phyloP scores from a whole-genome alignment of 2,797 vertebrate genomes.

The Meriones psammophilus region DNA sequence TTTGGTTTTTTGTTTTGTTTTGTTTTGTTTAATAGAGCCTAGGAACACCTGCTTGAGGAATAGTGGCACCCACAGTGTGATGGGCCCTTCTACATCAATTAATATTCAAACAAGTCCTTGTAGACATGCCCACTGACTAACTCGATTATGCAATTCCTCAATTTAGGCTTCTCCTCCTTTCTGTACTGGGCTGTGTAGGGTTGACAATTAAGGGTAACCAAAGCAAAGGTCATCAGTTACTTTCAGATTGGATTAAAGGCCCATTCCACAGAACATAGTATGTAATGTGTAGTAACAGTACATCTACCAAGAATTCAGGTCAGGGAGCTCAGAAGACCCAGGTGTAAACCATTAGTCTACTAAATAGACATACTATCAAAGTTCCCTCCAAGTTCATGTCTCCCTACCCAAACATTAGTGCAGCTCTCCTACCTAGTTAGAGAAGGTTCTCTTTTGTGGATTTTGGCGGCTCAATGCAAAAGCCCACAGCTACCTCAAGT shows the following conservation, averaged over 20 bases:
- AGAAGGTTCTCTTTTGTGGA: neutral
- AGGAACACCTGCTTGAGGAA: neutral
- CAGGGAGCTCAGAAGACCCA: neutral
- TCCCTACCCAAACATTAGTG: neutral
- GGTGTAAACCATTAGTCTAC: neutral
- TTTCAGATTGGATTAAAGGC: neutral
- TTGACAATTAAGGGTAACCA: neutral
- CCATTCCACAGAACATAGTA: neutral
- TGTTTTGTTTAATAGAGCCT: neutral
- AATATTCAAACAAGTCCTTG: neutral
- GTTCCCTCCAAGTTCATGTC: neutral
- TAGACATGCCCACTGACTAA: neutral
- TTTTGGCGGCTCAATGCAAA: neutral
- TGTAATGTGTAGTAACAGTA: neutral
- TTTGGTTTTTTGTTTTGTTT: too few relatives aligned
- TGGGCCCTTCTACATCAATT: neutral
- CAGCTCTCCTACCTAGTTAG: neutral
- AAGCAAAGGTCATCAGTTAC: neutral
- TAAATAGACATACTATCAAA: neutral
- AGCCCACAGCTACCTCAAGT: neutral
- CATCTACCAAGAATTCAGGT: neutral
- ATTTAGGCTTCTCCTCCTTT: too few relatives aligned
- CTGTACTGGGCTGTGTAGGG: neutral
- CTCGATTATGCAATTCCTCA: neutral
- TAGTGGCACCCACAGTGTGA: neutral